phyloP scores from a whole-genome alignment of 2,888 invertebrate genomes.

The Napeogenes inachia region DNA sequence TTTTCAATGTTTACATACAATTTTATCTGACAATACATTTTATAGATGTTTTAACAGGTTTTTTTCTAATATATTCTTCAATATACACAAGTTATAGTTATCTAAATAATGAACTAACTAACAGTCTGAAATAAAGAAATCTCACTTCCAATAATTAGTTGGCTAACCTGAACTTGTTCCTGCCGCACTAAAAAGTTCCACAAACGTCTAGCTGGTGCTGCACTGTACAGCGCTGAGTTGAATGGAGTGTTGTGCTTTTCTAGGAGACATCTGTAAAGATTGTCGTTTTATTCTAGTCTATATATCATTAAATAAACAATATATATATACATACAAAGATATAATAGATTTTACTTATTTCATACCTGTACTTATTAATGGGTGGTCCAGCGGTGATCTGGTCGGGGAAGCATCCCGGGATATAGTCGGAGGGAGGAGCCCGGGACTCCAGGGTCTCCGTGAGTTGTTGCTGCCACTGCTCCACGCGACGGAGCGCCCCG shows the following conservation, averaged over 20 bases:
- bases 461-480: slow-evolving; percentile 92
- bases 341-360: not conserved
- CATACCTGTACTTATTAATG: slow-evolving; percentile 90
- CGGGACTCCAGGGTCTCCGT: slow-evolving; percentile 86
- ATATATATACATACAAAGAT: too few relatives aligned
- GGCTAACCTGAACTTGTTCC: slow-evolving; percentile 86
- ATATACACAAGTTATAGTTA: too few relatives aligned
- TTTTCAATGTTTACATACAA: not conserved
- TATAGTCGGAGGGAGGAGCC: slow-evolving; percentile 90
- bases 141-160: too few relatives aligned
- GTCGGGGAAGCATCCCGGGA: slow-evolving; percentile 93
- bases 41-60: too few relatives aligned
- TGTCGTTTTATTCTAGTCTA: not conserved
- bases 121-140: too few relatives aligned
- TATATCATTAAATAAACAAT: too few relatives aligned
- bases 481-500: slow-evolving; percentile 88
- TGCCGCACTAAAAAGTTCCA: slow-evolving; percentile 97
- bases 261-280: slow-evolving; percentile 85
- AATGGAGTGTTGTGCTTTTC: slow-evolving; percentile 98
- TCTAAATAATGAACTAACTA: too few relatives aligned
- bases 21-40: too few relatives aligned
- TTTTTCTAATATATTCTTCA: too few relatives aligned
- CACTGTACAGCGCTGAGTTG: slow-evolving; percentile 81
- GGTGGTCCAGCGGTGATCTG: slow-evolving; percentile 86
- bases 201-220: slow-evolving; percentile 87